Evolutionary conservation across 2,888 invertebrate species (phyloP).

Genomic region (Elaeidobius kamerunicus): DNA sequence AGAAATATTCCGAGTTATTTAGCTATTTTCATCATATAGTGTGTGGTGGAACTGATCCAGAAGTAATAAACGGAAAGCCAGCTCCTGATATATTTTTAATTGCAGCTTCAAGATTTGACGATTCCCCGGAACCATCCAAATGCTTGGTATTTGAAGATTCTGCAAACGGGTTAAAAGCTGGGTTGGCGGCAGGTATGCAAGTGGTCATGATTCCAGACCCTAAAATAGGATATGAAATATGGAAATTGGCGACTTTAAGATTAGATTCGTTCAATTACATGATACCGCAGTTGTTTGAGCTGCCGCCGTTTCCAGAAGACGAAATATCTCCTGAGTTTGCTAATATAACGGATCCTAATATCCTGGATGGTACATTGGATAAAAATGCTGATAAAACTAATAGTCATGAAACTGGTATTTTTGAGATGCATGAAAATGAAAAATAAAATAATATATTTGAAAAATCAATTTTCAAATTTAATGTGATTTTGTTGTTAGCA

Average conservation of each 20-base stretch:
- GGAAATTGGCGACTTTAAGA: constrained; percentile 64
- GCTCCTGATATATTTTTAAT: constrained; percentile 78
- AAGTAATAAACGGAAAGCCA: constrained; percentile 83
- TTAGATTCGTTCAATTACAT: constrained; percentile 74
- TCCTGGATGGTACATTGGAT: too few relatives aligned
- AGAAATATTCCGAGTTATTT: constrained; percentile 63
- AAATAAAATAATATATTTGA: too few relatives aligned
- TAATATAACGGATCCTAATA: too few relatives aligned
- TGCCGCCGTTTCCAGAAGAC: constrained; percentile 61
- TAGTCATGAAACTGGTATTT: too few relatives aligned
- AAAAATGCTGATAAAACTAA: too few relatives aligned
- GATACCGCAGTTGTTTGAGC: constrained; percentile 79
- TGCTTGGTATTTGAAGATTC: constrained; percentile 91
- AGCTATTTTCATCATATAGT: constrained; percentile 72
- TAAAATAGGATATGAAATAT: constrained; percentile 49
- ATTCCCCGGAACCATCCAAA: constrained; percentile 60
- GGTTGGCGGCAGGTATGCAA: constrained; percentile 79
- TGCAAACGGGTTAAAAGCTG: constrained; percentile 81
- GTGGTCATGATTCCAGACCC: constrained; percentile 76
- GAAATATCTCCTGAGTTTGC: constrained; percentile 10
- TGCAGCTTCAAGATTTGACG: constrained; percentile 64
- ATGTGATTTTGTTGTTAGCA: too few relatives aligned
- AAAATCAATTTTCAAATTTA: too few relatives aligned
- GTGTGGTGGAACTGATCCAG: constrained; percentile 76
- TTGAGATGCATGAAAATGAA: too few relatives aligned